Evolutionary conservation across 2,888 invertebrate species (phyloP).

Genomic region (Pantelozetes paolii): DNA sequence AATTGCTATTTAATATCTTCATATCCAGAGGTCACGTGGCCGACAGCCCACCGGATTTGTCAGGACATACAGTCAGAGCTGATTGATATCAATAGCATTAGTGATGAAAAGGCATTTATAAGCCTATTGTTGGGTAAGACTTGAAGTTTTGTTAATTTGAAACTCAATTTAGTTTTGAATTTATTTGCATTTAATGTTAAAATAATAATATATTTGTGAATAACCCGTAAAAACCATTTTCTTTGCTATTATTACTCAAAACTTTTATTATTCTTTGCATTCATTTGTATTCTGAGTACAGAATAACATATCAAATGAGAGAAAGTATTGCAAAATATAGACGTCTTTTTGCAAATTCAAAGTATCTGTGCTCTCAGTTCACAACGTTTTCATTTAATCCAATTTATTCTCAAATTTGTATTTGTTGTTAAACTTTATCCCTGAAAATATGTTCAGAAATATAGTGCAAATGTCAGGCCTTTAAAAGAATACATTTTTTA

Average conservation of each 20-base stretch:
- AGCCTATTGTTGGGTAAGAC: slow-evolving; percentile 18
- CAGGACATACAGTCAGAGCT: slow-evolving; percentile 65
- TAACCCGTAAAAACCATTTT: neutral
- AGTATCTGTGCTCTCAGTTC: too few species aligned
- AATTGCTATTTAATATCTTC: slow-evolving; percentile 72
- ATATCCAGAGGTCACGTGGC: slow-evolving; percentile 72
- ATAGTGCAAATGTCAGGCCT: too few species aligned
- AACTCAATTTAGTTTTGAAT: too few species aligned
- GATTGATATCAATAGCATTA: slow-evolving; percentile 62
- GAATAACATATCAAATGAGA: neutral
- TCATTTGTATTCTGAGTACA: neutral
- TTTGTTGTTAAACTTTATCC: too few species aligned
- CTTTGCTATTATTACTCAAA: neutral
- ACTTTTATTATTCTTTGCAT: neutral
- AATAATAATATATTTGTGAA: too few species aligned
- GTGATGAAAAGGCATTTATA: slow-evolving; percentile 65
- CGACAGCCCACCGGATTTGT: slow-evolving; percentile 65
- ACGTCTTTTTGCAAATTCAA: too few species aligned
- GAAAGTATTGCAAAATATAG: neutral
- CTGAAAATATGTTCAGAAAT: too few species aligned
- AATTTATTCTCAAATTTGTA: neutral
- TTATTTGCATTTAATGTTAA: too few species aligned
- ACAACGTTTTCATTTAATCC: neutral
- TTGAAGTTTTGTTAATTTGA: too few species aligned
- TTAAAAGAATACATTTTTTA: too few species aligned